A percentile compares a stretch with the other conserved stretches of the same genome.
These are phyloP conservation scores for Sebastes umbrosus DNA, from an alignment of 2,797 vertebrate genomes.

Conservation along the genomic window DNA sequence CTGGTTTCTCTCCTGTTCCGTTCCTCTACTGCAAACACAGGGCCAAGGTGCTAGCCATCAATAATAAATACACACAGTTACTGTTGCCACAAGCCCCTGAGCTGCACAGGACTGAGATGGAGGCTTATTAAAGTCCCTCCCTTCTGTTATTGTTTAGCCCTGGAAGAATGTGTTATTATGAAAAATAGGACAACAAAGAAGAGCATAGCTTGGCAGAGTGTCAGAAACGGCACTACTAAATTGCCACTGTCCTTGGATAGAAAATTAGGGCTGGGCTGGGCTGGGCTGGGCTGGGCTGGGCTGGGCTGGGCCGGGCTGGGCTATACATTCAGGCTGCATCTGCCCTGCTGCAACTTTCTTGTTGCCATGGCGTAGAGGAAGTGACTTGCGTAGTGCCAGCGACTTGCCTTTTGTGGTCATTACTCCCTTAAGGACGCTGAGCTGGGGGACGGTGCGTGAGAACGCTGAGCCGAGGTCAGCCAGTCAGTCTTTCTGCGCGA, in stretches of 20 bases:
- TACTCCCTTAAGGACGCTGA: not conserved
- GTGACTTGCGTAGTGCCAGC: not conserved
- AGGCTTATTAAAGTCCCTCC: conserved; percentile 77
- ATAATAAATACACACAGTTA: conserved; percentile 78
- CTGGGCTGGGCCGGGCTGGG: not conserved
- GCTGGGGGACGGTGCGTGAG: not conserved
- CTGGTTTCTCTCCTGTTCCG: conserved; percentile 78
- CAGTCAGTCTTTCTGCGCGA: not conserved
- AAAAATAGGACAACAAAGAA: conserved; percentile 73
- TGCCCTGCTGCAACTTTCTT: conserved; percentile 24
- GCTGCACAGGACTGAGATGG: conserved; percentile 63
- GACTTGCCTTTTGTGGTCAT: conserved; percentile 17
- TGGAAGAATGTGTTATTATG: conserved; percentile 74
- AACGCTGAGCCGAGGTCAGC: not conserved
- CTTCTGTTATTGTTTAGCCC: conserved; percentile 78
- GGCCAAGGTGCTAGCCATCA: conserved; percentile 77
- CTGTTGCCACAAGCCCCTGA: conserved; percentile 75
- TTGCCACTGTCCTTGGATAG: conserved; percentile 54
- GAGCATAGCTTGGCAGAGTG: conserved; percentile 42
- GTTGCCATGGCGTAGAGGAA: conserved; percentile 26
- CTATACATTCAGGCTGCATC: conserved; percentile 19
- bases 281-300: not conserved
- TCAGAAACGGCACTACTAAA: conserved; percentile 58
- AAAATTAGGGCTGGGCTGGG: conserved; percentile 41
- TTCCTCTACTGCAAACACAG: conserved; percentile 71